Evolutionary conservation across 2,797 vertebrate genomes (phyloP), one percentile per base, ranked within the genome.

Genomic region (Gymnocypris eckloni): DNA sequence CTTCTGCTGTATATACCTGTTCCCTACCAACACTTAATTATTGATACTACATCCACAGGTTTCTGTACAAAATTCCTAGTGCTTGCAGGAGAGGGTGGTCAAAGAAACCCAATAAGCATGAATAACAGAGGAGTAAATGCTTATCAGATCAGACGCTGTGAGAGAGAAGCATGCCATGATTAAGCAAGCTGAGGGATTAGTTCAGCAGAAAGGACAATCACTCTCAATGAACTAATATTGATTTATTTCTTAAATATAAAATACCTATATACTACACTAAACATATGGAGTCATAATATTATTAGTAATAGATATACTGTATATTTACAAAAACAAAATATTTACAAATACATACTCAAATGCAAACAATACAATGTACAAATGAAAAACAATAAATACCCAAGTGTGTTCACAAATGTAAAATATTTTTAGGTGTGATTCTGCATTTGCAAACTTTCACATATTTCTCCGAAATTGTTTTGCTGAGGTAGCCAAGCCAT

Each of bases 121-220:
- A 67, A 67, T 15, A 33, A 66, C 15, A 18, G 28, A 67, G 64
- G 64, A 37, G 64, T 67, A 37, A 67, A 43, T 12, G 18, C 67
- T 70, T 70, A 70, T 70, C 39, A 11, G 37, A 70, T 41, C 67
- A 70, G 67, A 70, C 10, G 4, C 67, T 70, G 66, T 48, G 64
- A 80, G 81, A 80, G 3, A 48, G 43, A 52, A 70, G 79, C 18
- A 73, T 18, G 39, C 45, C 81, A 88, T 79, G 48, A 83, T 75
- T 69, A 87, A 84, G 73, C 73, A 86, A 87, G 83, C 83, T 87
- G 86, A 87, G 76, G 83, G 87, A 90, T 88, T 87, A 88, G 82
- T 43, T 70, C 10, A 70, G 67, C 67, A 39, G 33, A 70, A 41
- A 41, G 20, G 20, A 70, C 67, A 70, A 70, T 70, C 67, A 12